Evolutionary conservation across 2,113 vertebrate genomes (phyloP), one percentile per base, ranked within the genome.

Genomic region (Scatophagus argus): DNA sequence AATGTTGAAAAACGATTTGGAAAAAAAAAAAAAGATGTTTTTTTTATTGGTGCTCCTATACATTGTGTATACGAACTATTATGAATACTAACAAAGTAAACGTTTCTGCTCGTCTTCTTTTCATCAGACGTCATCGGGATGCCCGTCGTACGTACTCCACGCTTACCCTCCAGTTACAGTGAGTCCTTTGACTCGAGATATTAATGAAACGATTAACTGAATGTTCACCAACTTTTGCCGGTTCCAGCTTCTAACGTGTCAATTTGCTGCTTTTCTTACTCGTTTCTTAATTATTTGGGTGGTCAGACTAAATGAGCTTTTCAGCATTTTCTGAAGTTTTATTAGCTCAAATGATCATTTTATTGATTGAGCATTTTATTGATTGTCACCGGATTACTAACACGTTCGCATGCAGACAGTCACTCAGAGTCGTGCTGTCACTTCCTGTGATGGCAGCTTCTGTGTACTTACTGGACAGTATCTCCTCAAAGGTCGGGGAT

Each of bases 71-170:
- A 93, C 92, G 91, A 92, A 89, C 93, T 92, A 92, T 92, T 90
- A 94, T 90, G 91, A 94, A 94, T 94, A 94, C 93, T 94, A 94
- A 93, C 93, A 92, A 93, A 94, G 92, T 89, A 89, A 84, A 88
- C 25, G 59, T 87, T 87, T 92, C 79, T 76, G 65, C 77, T 82
- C 5, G 93, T 93, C 89, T 75, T 91, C 80, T 90, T 91, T 91
- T 88, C 72, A 69, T 70, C 77, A 4, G 21, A 67, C 46, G n/a
- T n/a, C 2, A 31, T 41, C 25, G 43, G 38, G 29, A 60, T 1
- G n/a, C 12, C 32, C 0, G 0, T 39, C 21, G 1, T 23, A 8
- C 31, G 25, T 27, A n/a, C n/a, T n/a, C n/a, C n/a, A n/a, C n/a
- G n/a, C n/a, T n/a, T n/a, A n/a, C n/a, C n/a, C n/a, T n/a, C n/a